Conservation (phyloP, 2,797 vertebrate genomes). For the Sebastes kiyomatsui region DNA sequence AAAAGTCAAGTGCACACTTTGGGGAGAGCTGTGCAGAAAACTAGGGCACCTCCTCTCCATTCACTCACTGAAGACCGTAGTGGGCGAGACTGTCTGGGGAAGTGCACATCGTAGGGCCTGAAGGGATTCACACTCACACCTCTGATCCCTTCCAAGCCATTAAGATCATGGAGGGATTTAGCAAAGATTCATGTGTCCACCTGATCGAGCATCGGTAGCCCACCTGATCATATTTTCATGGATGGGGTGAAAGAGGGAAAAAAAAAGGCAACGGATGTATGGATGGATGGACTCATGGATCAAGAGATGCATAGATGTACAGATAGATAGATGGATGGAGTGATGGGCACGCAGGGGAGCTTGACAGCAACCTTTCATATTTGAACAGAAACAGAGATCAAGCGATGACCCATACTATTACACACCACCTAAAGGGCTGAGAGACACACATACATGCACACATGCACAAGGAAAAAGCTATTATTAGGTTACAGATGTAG, state of each 20-base stretch:
- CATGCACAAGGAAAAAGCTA: constrained; percentile 6
- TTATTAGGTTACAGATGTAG: constrained; percentile 44
- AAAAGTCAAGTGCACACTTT: constrained; percentile 30
- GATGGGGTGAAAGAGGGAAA: not conserved
- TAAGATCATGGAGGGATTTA: constrained; percentile 13
- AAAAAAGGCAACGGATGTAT: not conserved
- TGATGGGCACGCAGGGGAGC: not conserved
- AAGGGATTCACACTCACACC: not conserved
- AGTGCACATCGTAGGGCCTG: not conserved
- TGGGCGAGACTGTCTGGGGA: not conserved
- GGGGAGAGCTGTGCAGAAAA: constrained; percentile 9
- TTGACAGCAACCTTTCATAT: not conserved
- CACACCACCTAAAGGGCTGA: constrained; percentile 7
- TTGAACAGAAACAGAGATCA: constrained; percentile 1
- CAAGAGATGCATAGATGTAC: not conserved
- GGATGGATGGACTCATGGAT: not conserved
- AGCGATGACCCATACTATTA: not conserved
- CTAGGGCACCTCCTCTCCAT: constrained; percentile 6
- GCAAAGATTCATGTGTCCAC: not conserved
- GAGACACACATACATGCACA: not conserved
- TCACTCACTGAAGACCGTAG: not conserved
- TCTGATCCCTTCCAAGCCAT: not conserved
- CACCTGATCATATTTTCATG: not conserved
- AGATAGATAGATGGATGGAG: not conserved
- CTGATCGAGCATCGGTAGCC: not conserved